Evolutionary conservation across 2,113 vertebrate genomes (phyloP), one percentile per base, ranked within the genome.

Genomic region (Hystrix cristata): DNA sequence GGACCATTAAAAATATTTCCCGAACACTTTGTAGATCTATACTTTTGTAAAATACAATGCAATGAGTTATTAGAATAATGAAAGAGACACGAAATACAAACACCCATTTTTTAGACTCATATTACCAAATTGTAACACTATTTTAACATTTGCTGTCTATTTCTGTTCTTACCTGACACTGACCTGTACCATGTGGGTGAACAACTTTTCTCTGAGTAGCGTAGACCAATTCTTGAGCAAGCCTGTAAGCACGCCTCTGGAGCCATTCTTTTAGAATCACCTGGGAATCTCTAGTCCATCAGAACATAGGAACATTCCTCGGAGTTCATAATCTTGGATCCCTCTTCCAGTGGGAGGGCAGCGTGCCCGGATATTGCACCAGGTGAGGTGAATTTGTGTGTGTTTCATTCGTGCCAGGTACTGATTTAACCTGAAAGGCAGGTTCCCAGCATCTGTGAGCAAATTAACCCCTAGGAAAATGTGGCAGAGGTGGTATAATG

Each of bases 51-150:
- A 91, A 80, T 84, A 55, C 1, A 71, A 51, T 79, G 27, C 90
- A 84, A 85, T 23, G 18, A 93, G 86, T 88, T 69, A 59, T 64
- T 78, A 79, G 71, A 59, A 55, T 92, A 89, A 93, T 82, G 53
- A 71, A 51, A 84, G 48, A 76, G 11, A 51, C 29, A 46, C 5
- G 38, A 81, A 91, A 78, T 38, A 59, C 7, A 74, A 64, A 51
- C 3, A 23, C 23, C 1, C 46, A 18, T 84, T 74, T 91, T 62
- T 53, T 87, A 83, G 25, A 31, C 25, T 82, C 34, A n/a, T 14
- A 38, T 71, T 76, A 21, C 90, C 53, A 96, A 90, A 69, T 84
- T 46, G 23, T 62, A 76, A 15, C 83, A 79, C 9, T 15, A n/a
- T 7, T 95, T 87, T 34, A 92, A 3, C 91, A 19, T 1, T 67